Evolutionary conservation across 2,113 vertebrate species (phyloP).

Genomic region (Sporophila hypoxantha): DNA sequence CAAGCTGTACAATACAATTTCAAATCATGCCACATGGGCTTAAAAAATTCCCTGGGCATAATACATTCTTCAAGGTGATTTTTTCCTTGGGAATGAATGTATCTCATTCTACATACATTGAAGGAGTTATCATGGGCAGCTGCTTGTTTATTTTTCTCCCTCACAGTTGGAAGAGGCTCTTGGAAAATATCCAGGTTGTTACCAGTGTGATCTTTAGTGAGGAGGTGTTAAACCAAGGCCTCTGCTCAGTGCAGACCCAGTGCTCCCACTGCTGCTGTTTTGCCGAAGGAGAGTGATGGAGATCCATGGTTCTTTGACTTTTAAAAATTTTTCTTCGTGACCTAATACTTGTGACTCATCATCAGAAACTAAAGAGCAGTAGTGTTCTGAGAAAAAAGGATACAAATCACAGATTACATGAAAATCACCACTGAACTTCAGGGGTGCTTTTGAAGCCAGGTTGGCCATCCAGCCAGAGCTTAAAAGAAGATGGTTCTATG

Average conservation of each 20-base stretch:
- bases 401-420: neutral
- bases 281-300: neutral
- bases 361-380: neutral
- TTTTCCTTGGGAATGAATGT: neutral
- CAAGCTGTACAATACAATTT: neutral
- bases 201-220: neutral
- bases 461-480: neutral
- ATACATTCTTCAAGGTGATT: neutral
- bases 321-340: neutral
- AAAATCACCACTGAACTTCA: neutral
- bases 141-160: neutral
- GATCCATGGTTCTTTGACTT: neutral
- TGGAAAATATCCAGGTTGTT: neutral
- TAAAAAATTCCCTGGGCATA: neutral
- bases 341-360: neutral
- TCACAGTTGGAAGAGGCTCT: neutral
- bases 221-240: neutral
- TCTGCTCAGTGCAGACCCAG: neutral
- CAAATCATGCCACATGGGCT: rapidly evolving
- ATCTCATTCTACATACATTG: neutral
- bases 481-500: neutral
- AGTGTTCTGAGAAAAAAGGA: neutral
- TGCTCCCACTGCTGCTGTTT: neutral
- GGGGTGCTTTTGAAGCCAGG: neutral
- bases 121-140: neutral